phyloP scores from a whole-genome alignment of 2,113 vertebrate species.

The Ginglymostoma cirratum region DNA sequence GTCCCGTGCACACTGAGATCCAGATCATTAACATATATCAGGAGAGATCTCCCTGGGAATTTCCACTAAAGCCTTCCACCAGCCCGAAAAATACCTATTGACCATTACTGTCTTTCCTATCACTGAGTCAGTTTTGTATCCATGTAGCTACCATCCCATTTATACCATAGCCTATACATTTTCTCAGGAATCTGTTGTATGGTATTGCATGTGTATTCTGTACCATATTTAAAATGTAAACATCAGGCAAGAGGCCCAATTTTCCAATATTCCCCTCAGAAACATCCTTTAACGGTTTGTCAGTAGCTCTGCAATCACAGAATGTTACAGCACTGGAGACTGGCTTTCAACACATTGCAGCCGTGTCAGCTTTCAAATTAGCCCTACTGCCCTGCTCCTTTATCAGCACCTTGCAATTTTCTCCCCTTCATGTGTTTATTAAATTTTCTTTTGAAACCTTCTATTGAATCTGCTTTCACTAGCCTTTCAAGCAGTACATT shows the following conservation, averaged over 20 bases:
- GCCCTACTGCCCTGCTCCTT: background rate
- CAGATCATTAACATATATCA: too few relatives aligned
- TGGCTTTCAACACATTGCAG: background rate
- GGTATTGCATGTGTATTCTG: too few relatives aligned
- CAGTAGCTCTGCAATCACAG: background rate
- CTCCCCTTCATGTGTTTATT: background rate
- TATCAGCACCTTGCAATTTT: background rate
- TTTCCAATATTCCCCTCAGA: background rate
- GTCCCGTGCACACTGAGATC: too few relatives aligned
- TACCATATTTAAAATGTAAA: background rate
- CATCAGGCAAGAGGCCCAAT: background rate
- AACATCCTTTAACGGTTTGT: background rate
- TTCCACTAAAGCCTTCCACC: too few relatives aligned
- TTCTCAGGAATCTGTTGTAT: too few relatives aligned
- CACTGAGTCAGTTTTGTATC: too few relatives aligned
- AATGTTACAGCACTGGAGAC: background rate
- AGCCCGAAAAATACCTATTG: too few relatives aligned
- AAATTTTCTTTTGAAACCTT: background rate
- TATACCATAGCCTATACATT: too few relatives aligned
- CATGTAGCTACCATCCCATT: too few relatives aligned
- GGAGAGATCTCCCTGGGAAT: too few relatives aligned
- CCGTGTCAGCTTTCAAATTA: background rate
- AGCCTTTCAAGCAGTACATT: background rate
- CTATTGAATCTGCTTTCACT: background rate
- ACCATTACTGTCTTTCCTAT: too few relatives aligned